Base-by-base conservation (phyloP, 2,113 vertebrate genomes). In the Synodontis membranacea region DNA sequence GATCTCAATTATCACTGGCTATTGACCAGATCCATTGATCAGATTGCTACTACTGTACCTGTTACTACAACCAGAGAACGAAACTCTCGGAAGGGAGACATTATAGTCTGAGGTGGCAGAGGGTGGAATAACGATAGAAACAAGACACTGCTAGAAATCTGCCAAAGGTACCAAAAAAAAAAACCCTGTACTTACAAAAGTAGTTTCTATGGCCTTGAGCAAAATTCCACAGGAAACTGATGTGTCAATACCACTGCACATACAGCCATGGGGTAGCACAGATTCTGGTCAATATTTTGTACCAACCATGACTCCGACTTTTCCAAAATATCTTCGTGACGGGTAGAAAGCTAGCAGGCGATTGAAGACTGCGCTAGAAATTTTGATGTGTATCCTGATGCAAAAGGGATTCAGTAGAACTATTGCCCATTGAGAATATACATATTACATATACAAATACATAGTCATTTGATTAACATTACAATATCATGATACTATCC, bases 121-220 rank as follows among this genome's bases (percentile, higher is more conserved):
- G 19, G 39, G 39, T 74, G 39, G 70, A 5, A 25, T 44, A 25
- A 74, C 21, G 11, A 74, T 44, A 74, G 39, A 74, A 44, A 44
- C 9, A 44, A 44, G 25, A 25, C 39, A 25, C 21, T 44, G 23
- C 21, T 4, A 74, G 23, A 44, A 39, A 31, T 14, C 12, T 66
- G 14, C 62, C n/a, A 34, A 60, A 10, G 58, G n/a, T 31, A 64
- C n/a, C 62, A n/a, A 68, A 68, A n/a, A n/a, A n/a, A n/a, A n/a
- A n/a, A n/a, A n/a, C n/a, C n/a, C n/a, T n/a, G n/a, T n/a, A n/a
- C n/a, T n/a, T n/a, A n/a, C n/a, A n/a, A n/a, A n/a, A n/a, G n/a
- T n/a, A 68, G 44, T 64, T 64, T 64, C 62, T 64, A 64, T 64
- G 62, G 62, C n/a, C 12, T 64, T 64, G n/a, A 64, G n/a, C 62